Base-by-base conservation (phyloP, 2,797 vertebrate genomes). In the Pogonophryne albipinna region DNA sequence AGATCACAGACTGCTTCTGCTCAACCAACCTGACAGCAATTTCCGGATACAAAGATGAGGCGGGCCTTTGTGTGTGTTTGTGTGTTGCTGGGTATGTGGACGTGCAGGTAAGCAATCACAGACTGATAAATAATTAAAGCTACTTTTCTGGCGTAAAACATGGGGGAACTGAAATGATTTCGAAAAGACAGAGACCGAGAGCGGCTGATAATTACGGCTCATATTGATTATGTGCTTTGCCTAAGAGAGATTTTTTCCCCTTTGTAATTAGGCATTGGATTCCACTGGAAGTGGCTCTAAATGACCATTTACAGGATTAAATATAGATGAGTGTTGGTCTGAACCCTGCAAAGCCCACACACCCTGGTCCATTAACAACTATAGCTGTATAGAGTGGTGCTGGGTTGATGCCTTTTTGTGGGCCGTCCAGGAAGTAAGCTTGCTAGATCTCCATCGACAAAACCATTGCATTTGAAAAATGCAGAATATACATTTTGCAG, bases 241-340 rank as follows among this genome's bases (percentile, higher is more conserved):
- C 57, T 73, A 8, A 6, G 62, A 66, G 63, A 74, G 65, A 46
- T 74, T 73, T 83, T 78, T 58, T 55, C n/a, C 56, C 45, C 49
- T 61, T 85, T 60, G 72, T 80, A 90, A 92, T 84, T 82, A 90
- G 81, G 84, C 76, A 73, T 80, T 27, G 0, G 64, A 87, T 90
- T 87, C 78, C 71, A 64, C 60, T 67, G 76, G 72, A 89, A 89
- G 85, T 73, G 81, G 80, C 71, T 82, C 67, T 80, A 84, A 89
- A 86, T 78, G 85, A 77, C 77, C 82, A 87, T 84, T 91, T 88
- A 88, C 73, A 16, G 74, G 78, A 88, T 91, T 79, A 91, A 91
- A 87, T 87, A 91, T 92, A 84, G 86, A 92, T 86, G 89, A 92
- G 83, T 49, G 67, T 59, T 56, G 60, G 67, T 64, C 80, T 68